Base-by-base conservation (phyloP, 2,113 vertebrate genomes). In the Hydrochoerus hydrochaeris region DNA sequence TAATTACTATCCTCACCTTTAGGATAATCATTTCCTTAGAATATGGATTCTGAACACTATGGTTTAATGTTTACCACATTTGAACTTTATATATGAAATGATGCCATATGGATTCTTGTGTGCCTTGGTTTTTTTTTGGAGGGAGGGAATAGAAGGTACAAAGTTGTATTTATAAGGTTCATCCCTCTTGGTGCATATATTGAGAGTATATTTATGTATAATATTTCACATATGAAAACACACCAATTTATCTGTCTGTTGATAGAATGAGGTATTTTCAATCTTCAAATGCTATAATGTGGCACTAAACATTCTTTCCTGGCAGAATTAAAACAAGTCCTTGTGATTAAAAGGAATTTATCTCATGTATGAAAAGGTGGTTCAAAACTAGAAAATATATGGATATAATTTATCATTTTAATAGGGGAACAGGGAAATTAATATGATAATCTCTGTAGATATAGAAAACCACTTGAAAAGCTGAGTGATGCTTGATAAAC, bases 311-410 rank as follows among this genome's bases (percentile, higher is more conserved):
- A 93, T 58, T 94, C 32, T 95, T 91, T 10, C 16, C 41, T 52
- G 96, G 41, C 1, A 93, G 58, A 97, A 77, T 58, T 24, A 81
- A 90, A 95, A 95, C 26, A 41, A 52, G 69, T 75, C n/a, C 62
- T 88, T 85, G 78, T 78, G 65, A 73, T 30, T n/a, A 92, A 38
- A 38, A 95, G 60, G 22, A 86, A 60, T 96, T 92, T 96, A 94
- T 44, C 54, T 7, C 6, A 84, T 22, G 7, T 93, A 71, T 46
- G 24, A 35, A 94, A 83, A 95, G 46, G 90, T 78, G 14, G 28
- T 80, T 90, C 17, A 52, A 91, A 75, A 88, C 38, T 41, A 54
- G 57, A 17, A 95, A 60, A 85, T 75, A 73, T 38, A 46, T 67
- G 71, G 30, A 26, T 54, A n/a, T 26, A 91, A 77, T 85, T 78